Percentiles rank a stretch among this genome's conserved stretches.
These are phyloP conservation scores for Cyprinodon variegatus DNA, from an alignment of 2,113 vertebrate genomes.

Conservation along the genomic window DNA sequence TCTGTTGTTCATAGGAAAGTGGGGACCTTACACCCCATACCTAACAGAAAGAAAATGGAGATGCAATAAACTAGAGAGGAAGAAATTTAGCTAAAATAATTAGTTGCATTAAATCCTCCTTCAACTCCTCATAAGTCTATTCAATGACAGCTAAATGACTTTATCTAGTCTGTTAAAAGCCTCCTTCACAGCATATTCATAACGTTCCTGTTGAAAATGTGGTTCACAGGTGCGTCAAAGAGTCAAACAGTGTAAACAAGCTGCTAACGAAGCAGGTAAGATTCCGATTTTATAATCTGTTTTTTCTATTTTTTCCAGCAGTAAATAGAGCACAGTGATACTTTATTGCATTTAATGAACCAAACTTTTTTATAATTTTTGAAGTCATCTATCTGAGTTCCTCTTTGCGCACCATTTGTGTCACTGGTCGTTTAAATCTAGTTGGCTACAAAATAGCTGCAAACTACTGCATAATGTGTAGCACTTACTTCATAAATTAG, in stretches of 20 bases:
- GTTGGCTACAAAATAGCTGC: not conserved
- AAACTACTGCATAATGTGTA: not conserved
- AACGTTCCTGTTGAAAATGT: constrained; percentile 11
- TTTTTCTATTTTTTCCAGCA: not conserved
- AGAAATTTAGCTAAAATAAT: not conserved
- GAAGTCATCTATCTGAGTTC: not conserved
- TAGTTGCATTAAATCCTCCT: not conserved
- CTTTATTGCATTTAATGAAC: not conserved
- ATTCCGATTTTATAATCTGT: not conserved
- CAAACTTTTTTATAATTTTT: not conserved
- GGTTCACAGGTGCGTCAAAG: constrained; percentile 84
- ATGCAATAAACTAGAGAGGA: not conserved
- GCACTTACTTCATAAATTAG: not conserved
- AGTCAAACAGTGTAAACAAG: constrained; percentile 85
- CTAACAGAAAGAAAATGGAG: not conserved
- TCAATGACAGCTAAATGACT: not conserved
- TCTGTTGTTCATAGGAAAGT: no score
- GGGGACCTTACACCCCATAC: no score
- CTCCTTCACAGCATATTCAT: not conserved
- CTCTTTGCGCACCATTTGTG: not conserved
- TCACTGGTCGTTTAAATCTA: not conserved
- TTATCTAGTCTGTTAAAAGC: constrained; percentile 13
- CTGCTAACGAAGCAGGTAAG: constrained; percentile 87
- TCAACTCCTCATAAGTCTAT: not conserved
- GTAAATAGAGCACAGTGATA: not conserved